A percentile compares a stretch with the other conserved stretches of the same genome.
Conservation (phyloP, 2,113 vertebrate species). For the Oryzias woworae region DNA sequence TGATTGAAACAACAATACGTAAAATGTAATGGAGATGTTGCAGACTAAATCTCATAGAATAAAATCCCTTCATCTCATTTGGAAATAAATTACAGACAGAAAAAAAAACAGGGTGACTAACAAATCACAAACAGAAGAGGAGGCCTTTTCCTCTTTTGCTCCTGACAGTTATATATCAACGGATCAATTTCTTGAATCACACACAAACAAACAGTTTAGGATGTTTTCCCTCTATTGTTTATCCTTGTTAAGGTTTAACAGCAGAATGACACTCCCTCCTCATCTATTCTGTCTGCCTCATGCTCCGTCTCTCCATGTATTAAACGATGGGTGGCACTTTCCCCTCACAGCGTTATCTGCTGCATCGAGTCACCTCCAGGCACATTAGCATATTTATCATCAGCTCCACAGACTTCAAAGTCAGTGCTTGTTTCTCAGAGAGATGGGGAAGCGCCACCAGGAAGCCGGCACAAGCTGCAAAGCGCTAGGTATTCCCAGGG, state of each 20-base stretch:
- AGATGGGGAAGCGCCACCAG: constrained; percentile 65
- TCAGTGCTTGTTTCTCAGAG: constrained; percentile 61
- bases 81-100: background rate
- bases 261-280: constrained; percentile 22
- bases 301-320: constrained; percentile 50
- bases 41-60: background rate
- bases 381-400: constrained; percentile 78
- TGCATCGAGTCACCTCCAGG: constrained; percentile 69
- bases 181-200: constrained; percentile 28
- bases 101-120: too few relatives aligned
- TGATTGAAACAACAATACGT: background rate
- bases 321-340: constrained; percentile 70
- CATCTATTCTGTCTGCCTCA: constrained; percentile 13
- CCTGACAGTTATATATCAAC: constrained; percentile 19
- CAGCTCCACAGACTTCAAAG: constrained; percentile 74
- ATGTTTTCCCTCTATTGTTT: constrained; percentile 53
- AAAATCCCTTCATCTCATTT: background rate
- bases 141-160: background rate
- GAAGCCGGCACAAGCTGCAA: constrained; percentile 65
- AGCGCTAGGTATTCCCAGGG: constrained; percentile 66
- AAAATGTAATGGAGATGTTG: background rate
- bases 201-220: constrained; percentile 51
- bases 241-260: constrained; percentile 55
- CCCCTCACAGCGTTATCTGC: constrained; percentile 67
- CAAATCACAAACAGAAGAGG: too few relatives aligned